A percentile compares a stretch with the other conserved stretches of the same genome.
These are phyloP conservation scores for Sesia bembeciformis DNA, from an alignment of 2,888 invertebrate genomes.

Conservation along the genomic window DNA sequence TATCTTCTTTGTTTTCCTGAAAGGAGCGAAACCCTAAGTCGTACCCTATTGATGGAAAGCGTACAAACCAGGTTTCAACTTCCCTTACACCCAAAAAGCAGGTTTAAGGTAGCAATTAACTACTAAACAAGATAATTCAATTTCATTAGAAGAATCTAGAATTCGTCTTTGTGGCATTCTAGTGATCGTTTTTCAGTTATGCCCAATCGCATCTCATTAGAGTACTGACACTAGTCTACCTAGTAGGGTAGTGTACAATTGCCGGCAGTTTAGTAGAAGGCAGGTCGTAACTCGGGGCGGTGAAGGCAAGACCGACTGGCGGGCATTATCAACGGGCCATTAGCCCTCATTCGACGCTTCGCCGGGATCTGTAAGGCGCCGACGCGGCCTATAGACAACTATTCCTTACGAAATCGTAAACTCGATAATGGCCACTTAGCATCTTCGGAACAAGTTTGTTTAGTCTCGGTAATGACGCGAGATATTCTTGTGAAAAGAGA, in stretches of 20 bases:
- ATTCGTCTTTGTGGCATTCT: no score
- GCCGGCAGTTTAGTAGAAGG: constrained; percentile 49
- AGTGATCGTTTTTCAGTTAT: no score
- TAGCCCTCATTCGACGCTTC: constrained; percentile 51
- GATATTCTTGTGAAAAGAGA: no score
- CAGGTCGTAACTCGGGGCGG: constrained; percentile 49
- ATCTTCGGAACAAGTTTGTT: neutral
- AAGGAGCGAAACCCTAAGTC: no score
- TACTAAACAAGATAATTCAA: no score
- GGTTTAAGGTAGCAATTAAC: no score
- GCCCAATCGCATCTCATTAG: neutral
- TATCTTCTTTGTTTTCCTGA: no score
- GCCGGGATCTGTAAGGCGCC: constrained; percentile 28
- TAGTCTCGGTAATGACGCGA: neutral
- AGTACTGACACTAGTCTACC: neutral
- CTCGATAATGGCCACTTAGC: constrained; percentile 14
- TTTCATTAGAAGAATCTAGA: no score
- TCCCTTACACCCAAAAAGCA: no score
- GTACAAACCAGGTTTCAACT: no score
- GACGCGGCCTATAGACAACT: constrained; percentile 1
- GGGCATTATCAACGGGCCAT: constrained; percentile 63
- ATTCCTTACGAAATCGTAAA: constrained; percentile 14
- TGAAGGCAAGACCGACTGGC: constrained; percentile 42
- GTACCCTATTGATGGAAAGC: no score
- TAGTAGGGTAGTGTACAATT: constrained; percentile 27